phyloP scores from a whole-genome alignment of 2,113 vertebrate species.

The Pleuronectes platessa region DNA sequence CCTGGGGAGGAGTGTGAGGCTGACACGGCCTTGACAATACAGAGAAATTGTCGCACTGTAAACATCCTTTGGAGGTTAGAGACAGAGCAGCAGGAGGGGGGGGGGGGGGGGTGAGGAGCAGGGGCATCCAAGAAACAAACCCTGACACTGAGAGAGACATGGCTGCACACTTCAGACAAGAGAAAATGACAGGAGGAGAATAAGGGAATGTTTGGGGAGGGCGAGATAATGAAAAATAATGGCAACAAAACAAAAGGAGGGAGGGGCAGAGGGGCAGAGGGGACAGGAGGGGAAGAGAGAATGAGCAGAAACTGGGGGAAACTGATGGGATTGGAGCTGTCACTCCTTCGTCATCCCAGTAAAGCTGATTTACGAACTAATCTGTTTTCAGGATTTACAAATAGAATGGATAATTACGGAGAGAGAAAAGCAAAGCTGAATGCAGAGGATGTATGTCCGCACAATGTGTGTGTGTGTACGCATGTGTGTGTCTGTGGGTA shows the following conservation, averaged over 20 bases:
- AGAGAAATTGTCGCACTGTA: conserved; percentile 54
- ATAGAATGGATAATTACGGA: conserved; percentile 78
- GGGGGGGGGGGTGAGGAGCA: conserved; percentile 49
- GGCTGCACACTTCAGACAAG: conserved; percentile 26
- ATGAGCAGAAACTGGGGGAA: conserved; percentile 52
- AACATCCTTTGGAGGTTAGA: conserved; percentile 66
- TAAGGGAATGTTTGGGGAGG: conserved; percentile 51
- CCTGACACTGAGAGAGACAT: conserved; percentile 50
- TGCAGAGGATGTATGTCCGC: conserved; percentile 46
- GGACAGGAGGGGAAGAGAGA: conserved; percentile 2
- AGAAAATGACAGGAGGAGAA: conserved; percentile 26
- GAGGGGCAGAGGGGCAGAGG: conserved; percentile 38
- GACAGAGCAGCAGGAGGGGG: conserved; percentile 54
- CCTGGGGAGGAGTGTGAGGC: conserved; percentile 36
- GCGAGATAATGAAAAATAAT: conserved; percentile 67
- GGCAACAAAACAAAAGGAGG: conserved; percentile 31
- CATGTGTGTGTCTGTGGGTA: conserved; percentile 34
- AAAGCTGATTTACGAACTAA: conserved; percentile 81
- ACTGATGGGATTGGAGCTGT: conserved; percentile 75
- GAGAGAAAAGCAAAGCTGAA: conserved; percentile 49
- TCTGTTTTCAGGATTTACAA: conserved; percentile 79
- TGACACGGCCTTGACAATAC: conserved; percentile 44
- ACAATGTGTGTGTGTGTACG: conserved; percentile 19
- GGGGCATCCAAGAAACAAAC: conserved; percentile 35
- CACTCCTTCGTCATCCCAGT: conserved; percentile 61